Conservation (phyloP, 2,888 invertebrate species). For the Altica lythri region DNA sequence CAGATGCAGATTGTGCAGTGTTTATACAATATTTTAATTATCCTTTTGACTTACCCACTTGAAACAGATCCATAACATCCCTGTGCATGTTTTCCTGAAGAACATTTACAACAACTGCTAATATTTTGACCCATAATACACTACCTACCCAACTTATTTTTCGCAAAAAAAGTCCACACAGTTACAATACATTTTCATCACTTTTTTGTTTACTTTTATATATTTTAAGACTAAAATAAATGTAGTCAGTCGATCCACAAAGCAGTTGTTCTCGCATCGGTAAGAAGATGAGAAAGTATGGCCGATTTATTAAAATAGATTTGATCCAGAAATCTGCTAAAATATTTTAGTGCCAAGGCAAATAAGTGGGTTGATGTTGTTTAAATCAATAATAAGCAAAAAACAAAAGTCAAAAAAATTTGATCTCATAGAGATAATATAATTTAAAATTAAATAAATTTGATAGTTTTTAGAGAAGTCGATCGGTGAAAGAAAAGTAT, state of each 20-base stretch:
- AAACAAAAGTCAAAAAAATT: no score
- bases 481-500: no score
- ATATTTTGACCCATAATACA: slow-evolving; percentile 56
- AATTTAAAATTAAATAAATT: no score
- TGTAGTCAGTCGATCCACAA: not conserved
- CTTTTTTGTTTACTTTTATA: not conserved
- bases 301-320: slow-evolving; percentile 13
- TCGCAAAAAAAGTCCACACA: slow-evolving; percentile 1
- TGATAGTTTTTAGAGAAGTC: no score
- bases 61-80: slow-evolving; percentile 47
- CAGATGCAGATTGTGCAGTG: no score
- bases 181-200: slow-evolving; percentile 1
- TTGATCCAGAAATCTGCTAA: slow-evolving; percentile 3
- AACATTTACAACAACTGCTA: slow-evolving; percentile 57
- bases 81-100: slow-evolving; percentile 47
- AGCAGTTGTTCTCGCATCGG: not conserved
- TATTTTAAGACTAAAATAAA: no score
- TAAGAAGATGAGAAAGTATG: not conserved
- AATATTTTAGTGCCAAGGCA: slow-evolving; percentile 17
- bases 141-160: slow-evolving; percentile 7
- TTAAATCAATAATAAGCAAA: no score
- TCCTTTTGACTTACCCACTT: slow-evolving; percentile 50
- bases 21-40: no score
- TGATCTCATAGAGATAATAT: no score
- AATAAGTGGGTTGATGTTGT: slow-evolving; percentile 1